These are phyloP conservation scores for Coendou prehensilis DNA, from an alignment of 2,797 vertebrate species.

Conservation along the genomic window DNA sequence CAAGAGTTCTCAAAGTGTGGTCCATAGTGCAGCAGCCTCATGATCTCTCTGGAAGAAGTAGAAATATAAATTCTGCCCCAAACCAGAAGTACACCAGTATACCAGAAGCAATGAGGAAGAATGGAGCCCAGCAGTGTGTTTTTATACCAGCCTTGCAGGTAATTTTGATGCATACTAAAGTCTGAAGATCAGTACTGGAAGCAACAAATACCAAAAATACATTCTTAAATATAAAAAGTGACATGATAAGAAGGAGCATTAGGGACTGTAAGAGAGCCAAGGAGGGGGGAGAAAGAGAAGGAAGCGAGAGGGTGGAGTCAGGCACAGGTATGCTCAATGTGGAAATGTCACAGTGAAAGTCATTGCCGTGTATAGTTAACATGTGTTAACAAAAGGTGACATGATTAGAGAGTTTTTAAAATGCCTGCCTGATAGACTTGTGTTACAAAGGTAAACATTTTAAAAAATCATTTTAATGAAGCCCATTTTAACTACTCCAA, in stretches of 20 bases:
- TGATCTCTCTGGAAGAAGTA: background rate
- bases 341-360: too few species aligned
- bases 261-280: too few species aligned
- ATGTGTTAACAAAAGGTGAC: too few species aligned
- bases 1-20: background rate
- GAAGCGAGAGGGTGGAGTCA: too few species aligned
- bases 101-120: background rate
- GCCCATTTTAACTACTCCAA: background rate
- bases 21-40: background rate
- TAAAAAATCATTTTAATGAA: background rate
- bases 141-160: background rate
- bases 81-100: background rate
- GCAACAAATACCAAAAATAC: background rate
- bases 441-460: background rate
- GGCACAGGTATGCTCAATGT: too few species aligned
- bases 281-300: too few species aligned
- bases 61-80: background rate
- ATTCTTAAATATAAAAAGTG: background rate
- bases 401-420: background rate
- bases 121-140: too few species aligned
- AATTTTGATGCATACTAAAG: background rate
- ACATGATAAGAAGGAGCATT: too few species aligned
- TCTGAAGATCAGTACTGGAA: background rate
- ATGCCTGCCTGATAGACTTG: background rate
- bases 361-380: too few species aligned